Percentiles rank a stretch among this genome's conserved stretches.
phyloP scores from a whole-genome alignment of 2,113 vertebrate genomes.

The Hypomesus transpacificus region DNA sequence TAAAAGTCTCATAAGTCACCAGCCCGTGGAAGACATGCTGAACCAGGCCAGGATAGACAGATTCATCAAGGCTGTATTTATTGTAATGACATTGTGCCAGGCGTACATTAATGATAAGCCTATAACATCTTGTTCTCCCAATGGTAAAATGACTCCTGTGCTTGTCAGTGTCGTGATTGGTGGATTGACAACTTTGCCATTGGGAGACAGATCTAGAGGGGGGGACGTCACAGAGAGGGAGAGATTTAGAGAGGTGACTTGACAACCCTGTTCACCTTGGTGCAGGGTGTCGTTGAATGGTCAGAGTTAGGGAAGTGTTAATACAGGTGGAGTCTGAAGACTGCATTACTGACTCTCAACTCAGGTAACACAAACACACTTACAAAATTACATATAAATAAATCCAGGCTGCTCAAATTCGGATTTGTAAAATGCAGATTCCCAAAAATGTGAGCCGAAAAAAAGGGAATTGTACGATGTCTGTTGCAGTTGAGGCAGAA shows the following conservation, averaged over 20 bases:
- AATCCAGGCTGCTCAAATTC: no score
- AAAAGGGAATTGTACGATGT: no score
- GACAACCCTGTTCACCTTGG: constrained; percentile 34
- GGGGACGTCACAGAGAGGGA: background rate
- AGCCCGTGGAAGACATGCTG: constrained; percentile 17
- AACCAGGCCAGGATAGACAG: constrained; percentile 32
- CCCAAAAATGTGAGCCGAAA: no score
- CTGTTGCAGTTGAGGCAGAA: no score
- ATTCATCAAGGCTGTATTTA: constrained; percentile 56
- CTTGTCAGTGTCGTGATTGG: background rate
- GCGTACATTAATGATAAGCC: constrained; percentile 23
- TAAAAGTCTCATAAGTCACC: constrained; percentile 61
- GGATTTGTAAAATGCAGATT: no score
- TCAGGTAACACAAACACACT: no score
- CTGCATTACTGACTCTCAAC: background rate
- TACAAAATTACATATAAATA: no score
- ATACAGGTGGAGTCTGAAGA: background rate
- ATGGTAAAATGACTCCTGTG: constrained; percentile 27
- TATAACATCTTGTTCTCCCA: constrained; percentile 12
- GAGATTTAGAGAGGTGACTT: constrained; percentile 10
- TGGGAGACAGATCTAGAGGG: background rate
- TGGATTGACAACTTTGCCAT: background rate
- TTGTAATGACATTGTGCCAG: constrained; percentile 24
- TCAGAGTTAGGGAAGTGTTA: background rate
- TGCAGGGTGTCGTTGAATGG: background rate